Evolutionary conservation across 2,797 vertebrate genomes (phyloP).

Genomic region (Labroides dimidiatus): DNA sequence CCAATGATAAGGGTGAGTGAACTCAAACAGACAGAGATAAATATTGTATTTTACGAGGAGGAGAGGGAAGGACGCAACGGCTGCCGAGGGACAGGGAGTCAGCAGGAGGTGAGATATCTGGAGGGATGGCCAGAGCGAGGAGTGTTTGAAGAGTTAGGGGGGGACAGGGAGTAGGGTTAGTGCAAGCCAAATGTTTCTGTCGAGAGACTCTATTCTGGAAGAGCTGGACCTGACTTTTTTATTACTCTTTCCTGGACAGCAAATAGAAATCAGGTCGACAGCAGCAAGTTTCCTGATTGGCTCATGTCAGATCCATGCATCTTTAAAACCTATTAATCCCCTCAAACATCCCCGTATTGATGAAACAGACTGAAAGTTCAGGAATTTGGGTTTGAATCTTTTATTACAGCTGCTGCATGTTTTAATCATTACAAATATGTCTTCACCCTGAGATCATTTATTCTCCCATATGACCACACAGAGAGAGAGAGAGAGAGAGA

Average conservation of each 20-base stretch:
- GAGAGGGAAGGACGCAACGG: constrained; percentile 56
- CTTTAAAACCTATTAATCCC: constrained; percentile 61
- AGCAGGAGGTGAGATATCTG: constrained; percentile 54
- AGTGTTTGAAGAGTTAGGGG: constrained; percentile 44
- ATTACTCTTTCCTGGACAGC: constrained; percentile 36
- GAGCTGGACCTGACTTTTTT: constrained; percentile 31
- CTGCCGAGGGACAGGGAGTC: constrained; percentile 51
- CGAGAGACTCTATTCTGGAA: constrained; percentile 31
- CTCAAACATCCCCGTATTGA: constrained; percentile 47
- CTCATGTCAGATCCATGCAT: constrained; percentile 64
- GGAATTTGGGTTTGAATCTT: constrained; percentile 54
- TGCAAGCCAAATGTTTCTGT: constrained; percentile 53
- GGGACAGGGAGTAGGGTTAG: constrained; percentile 19
- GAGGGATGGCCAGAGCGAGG: constrained; percentile 33
- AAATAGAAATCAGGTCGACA: constrained; percentile 50
- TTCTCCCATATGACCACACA: constrained; percentile 53
- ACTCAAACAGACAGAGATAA: constrained; percentile 81
- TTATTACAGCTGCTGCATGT: constrained; percentile 49
- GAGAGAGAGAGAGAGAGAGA: constrained; percentile 56
- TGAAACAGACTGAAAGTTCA: constrained; percentile 51
- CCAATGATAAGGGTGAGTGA: constrained; percentile 79
- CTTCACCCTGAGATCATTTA: constrained; percentile 42
- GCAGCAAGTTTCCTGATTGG: constrained; percentile 37
- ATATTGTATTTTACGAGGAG: constrained; percentile 77
- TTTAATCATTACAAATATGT: constrained; percentile 72